Conservation (phyloP, 2,888 invertebrate species). For the Spialia ferax region DNA sequence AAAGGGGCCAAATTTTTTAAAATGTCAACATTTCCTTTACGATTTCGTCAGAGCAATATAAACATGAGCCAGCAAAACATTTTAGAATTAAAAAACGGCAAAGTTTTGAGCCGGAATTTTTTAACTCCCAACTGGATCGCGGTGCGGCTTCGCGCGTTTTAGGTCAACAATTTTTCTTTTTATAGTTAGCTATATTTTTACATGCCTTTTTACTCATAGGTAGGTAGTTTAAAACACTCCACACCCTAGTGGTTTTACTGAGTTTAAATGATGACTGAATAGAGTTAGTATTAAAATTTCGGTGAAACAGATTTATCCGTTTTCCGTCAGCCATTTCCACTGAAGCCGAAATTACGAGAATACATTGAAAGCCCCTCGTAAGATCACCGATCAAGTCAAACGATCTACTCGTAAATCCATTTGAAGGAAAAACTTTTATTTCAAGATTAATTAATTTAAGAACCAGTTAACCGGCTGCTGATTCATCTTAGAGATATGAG, state of each 20-base stretch:
- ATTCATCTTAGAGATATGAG: too few relatives aligned
- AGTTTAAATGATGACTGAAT: background rate
- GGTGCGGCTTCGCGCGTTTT: conserved; percentile 26
- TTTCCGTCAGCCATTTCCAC: too few relatives aligned
- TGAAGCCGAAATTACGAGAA: too few relatives aligned
- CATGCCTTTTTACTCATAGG: background rate
- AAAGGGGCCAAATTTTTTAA: background rate
- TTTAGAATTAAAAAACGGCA: conserved; percentile 36
- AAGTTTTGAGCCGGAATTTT: conserved; percentile 35
- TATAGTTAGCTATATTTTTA: conserved; percentile 22
- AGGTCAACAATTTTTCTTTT: conserved; percentile 39
- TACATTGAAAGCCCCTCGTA: too few relatives aligned
- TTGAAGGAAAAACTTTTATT: too few relatives aligned
- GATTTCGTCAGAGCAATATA: background rate
- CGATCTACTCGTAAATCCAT: too few relatives aligned
- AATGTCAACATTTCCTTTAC: background rate
- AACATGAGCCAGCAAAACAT: conserved; percentile 24
- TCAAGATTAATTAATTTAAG: too few relatives aligned
- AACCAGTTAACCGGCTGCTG: too few relatives aligned
- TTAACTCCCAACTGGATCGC: conserved; percentile 37
- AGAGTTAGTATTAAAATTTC: too few relatives aligned
- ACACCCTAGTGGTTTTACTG: background rate
- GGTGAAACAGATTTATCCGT: too few relatives aligned
- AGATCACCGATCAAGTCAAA: too few relatives aligned
- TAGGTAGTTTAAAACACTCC: background rate